Base-by-base conservation (phyloP, 2,113 vertebrate genomes). In the Eulemur rufifrons region DNA sequence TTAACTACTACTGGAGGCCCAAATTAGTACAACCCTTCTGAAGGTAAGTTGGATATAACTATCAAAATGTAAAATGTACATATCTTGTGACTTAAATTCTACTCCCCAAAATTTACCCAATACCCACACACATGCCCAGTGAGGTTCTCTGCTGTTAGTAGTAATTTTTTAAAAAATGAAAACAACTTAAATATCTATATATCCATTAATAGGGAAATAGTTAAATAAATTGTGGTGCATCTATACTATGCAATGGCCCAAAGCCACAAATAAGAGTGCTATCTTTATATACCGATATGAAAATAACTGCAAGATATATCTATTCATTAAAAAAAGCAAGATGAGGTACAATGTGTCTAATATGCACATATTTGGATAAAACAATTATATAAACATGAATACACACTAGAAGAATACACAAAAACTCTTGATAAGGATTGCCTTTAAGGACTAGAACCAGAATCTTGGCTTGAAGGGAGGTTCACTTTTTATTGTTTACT, bases 61-160 rank as follows among this genome's bases (percentile, higher is more conserved):
- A 95, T 82, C 18, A 93, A 86, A 86, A 86, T 54, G 15, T 78
- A 77, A 92, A 95, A 88, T 23, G 6, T 73, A 86, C 13, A 37
- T 59, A 68, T 47, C 14, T 34, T 78, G 3, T 84, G 32, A 52
- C 11, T n/a, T 94, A 86, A 86, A 34, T 64, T 81, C 69, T 80
- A 85, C 10, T 74, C n/a, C 23, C n/a, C 78, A 83, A 42, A 91
- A 89, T 61, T 47, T 88, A 56, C 39, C 12, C 7, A 73, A 39
- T 61, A 86, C 17, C 86, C 50, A 69, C 1, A 59, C 23, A n/a
- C 34, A 39, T 15, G 3, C 27, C n/a, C 59, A 89, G 78, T 11
- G 21, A 85, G 8, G 15, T 13, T 81, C 11, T 90, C 59, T 91
- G 14, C 8, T 63, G 27, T 73, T 90, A 56, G 14, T 25, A 89